phyloP scores from a whole-genome alignment of 2,113 vertebrate genomes.

The Scophthalmus maximus region DNA sequence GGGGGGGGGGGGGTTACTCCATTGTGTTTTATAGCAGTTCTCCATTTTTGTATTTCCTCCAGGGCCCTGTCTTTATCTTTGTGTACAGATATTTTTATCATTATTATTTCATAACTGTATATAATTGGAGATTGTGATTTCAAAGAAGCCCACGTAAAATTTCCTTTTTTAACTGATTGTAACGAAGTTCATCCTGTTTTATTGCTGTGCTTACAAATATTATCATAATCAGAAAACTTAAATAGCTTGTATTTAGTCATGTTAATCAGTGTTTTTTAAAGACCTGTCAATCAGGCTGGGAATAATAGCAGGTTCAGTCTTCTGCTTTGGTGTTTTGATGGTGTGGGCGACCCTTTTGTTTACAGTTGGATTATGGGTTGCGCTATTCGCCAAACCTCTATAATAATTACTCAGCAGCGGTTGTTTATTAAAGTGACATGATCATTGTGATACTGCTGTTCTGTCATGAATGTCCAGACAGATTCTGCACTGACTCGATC shows the following conservation, averaged over 20 bases:
- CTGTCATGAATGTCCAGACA: not conserved
- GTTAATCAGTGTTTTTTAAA: slow-evolving; percentile 46
- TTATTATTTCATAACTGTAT: not conserved
- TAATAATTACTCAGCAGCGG: slow-evolving; percentile 11
- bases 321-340: not conserved
- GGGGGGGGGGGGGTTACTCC: not conserved
- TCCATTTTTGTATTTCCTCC: no score
- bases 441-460: not conserved
- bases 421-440: slow-evolving; percentile 15
- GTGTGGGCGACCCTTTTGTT: slow-evolving; percentile 33
- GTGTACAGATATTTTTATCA: not conserved
- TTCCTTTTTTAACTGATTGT: not conserved
- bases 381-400: not conserved
- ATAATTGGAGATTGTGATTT: not conserved
- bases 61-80: no score
- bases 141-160: not conserved
- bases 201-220: not conserved
- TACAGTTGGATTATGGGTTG: slow-evolving; percentile 21
- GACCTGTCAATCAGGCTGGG: slow-evolving; percentile 29
- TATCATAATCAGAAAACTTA: not conserved
- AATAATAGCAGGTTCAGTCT: slow-evolving; percentile 30
- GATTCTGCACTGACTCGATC: not conserved
- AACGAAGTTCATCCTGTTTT: slow-evolving; percentile 1
- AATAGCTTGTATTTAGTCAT: not conserved
- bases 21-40: not conserved